A percentile compares a stretch with the other conserved stretches of the same genome.
Evolutionary conservation across 2,113 vertebrate genomes (phyloP).

Genomic region (Siphamia tubifer): DNA sequence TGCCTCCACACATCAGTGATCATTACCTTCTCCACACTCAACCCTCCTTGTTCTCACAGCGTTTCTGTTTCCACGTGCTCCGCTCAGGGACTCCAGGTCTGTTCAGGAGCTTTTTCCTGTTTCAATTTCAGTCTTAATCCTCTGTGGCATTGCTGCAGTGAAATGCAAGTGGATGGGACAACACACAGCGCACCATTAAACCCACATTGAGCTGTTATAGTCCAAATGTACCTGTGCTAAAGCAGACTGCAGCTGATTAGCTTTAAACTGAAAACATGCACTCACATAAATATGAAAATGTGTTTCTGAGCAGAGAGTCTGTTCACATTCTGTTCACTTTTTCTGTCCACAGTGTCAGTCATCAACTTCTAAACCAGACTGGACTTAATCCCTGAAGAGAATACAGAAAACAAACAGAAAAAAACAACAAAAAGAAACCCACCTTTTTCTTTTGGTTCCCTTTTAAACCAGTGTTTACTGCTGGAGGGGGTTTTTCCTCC

Average conservation of each 20-base stretch:
- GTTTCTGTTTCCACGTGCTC: no score
- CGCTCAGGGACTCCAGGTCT: constrained; percentile 8
- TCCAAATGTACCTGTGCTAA: not conserved
- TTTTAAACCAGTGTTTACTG: constrained; percentile 41
- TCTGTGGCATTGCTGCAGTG: constrained; percentile 11
- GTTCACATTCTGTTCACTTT: not conserved
- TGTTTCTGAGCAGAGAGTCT: not conserved
- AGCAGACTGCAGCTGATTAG: not conserved
- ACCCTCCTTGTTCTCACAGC: no score
- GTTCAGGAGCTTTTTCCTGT: constrained; percentile 6
- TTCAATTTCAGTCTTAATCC: constrained; percentile 17
- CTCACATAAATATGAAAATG: not conserved
- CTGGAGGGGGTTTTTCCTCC: constrained; percentile 30
- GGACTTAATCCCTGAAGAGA: constrained; percentile 26
- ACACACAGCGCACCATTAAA: constrained; percentile 18
- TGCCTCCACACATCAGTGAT: no score
- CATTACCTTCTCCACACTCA: no score
- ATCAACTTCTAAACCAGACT: constrained; percentile 8
- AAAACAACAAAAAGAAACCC: not conserved
- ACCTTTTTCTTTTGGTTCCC: constrained; percentile 13
- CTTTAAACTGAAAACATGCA: not conserved
- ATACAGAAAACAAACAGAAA: not conserved
- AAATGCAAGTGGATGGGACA: not conserved
- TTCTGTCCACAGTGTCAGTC: constrained; percentile 25
- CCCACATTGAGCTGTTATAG: constrained; percentile 15